These are phyloP conservation scores for Penaeus japonicus DNA, from an alignment of 1,140 invertebrate species.

Conservation along the genomic window DNA sequence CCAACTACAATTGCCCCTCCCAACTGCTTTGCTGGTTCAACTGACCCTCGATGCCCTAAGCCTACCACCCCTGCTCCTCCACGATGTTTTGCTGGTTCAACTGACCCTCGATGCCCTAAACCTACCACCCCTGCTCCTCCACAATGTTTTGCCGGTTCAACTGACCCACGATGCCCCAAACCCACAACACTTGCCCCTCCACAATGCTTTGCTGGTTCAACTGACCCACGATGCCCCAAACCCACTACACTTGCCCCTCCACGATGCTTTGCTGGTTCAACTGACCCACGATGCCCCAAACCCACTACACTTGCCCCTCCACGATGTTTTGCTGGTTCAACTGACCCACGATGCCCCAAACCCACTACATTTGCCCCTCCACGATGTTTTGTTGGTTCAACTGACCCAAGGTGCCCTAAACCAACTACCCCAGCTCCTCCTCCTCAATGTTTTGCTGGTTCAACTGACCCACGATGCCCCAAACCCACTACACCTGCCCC, in stretches of 20 bases:
- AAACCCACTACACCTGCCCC: not conserved
- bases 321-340: slow-evolving; percentile 29
- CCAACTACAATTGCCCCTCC: not conserved
- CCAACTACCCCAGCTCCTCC: not conserved
- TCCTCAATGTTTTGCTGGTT: not conserved
- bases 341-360: not conserved
- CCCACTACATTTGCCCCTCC: not conserved
- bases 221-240: not conserved
- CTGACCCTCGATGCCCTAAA: slow-evolving; percentile 22
- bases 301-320: slow-evolving; percentile 7
- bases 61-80: not conserved
- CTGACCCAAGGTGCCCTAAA: slow-evolving; percentile 17
- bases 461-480: slow-evolving; percentile 27
- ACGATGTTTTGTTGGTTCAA: slow-evolving; percentile 4
- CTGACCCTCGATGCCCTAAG: not conserved
- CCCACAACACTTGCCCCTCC: not conserved
- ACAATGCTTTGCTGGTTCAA: not conserved
- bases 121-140: slow-evolving; percentile 6
- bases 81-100: slow-evolving; percentile 21
- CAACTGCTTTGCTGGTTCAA: no score
- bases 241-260: not conserved
- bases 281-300: slow-evolving; percentile 15
- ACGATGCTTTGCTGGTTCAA: slow-evolving; percentile 22
- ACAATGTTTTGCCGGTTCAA: not conserved
- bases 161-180: not conserved